Evolutionary conservation across 2,888 invertebrate genomes (phyloP).

Genomic region (Siphlonurus alternatus): DNA sequence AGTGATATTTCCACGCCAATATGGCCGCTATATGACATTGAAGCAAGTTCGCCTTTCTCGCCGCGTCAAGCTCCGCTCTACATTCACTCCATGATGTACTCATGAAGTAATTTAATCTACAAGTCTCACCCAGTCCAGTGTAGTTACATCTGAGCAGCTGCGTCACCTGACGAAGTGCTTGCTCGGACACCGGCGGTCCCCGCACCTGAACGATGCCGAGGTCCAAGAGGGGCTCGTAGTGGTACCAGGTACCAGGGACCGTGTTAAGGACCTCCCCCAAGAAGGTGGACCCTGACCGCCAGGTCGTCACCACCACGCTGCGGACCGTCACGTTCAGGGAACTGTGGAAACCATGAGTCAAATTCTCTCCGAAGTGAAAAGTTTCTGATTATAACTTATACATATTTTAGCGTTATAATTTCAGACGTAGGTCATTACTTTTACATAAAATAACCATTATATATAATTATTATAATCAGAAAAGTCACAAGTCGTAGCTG

Average conservation of each 20-base stretch:
- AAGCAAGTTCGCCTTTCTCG: no score
- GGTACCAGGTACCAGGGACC: conserved; percentile 74
- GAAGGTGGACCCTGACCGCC: conserved; percentile 83
- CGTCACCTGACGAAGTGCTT: conserved; percentile 48
- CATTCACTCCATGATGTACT: background rate
- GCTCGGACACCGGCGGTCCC: conserved; percentile 46
- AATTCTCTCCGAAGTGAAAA: no score
- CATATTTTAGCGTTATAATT: no score
- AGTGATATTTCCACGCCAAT: no score
- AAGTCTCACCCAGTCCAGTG: conserved; percentile 37
- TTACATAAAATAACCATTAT: no score
- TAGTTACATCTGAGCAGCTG: conserved; percentile 62
- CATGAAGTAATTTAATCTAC: background rate
- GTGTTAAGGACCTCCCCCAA: conserved; percentile 69
- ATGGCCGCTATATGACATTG: no score
- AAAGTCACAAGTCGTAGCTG: no score
- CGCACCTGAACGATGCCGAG: conserved; percentile 69
- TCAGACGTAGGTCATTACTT: no score
- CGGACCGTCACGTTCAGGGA: conserved; percentile 49
- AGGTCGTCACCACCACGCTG: conserved; percentile 69
- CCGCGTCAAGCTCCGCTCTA: no score
- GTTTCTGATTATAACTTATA: no score
- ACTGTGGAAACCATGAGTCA: no score
- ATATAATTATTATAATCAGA: no score
- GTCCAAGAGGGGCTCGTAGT: conserved; percentile 74